Conservation (phyloP, 2,113 vertebrate species). For the Ciconia maguari region DNA sequence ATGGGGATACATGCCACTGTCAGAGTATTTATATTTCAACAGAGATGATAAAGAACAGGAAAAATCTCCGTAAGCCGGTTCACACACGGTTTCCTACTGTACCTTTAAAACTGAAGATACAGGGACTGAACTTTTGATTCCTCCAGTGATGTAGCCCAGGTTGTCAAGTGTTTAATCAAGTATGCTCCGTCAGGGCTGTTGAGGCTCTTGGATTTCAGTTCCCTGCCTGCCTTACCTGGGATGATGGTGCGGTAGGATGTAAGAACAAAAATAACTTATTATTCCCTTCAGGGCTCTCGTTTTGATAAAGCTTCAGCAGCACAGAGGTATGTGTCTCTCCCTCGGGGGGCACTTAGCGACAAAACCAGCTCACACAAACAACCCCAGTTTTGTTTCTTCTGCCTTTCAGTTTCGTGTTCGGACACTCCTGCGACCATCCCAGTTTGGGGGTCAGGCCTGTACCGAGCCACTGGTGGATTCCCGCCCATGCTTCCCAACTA, state of each 20-base stretch:
- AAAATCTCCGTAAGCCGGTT: not conserved
- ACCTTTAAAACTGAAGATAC: not conserved
- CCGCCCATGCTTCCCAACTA: conserved; percentile 77
- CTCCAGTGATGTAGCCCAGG: not conserved
- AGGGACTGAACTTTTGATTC: not conserved
- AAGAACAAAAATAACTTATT: not conserved
- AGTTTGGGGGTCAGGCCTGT: conserved; percentile 86
- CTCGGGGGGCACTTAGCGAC: not conserved
- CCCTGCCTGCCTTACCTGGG: not conserved
- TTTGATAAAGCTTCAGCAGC: not conserved
- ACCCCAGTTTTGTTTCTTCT: not conserved
- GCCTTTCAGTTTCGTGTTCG: conserved; percentile 80
- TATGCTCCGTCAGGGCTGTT: not conserved
- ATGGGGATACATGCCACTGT: not conserved
- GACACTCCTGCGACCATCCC: conserved; percentile 77
- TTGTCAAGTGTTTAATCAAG: not conserved
- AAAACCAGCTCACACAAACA: not conserved
- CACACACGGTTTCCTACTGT: not conserved
- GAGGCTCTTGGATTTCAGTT: not conserved
- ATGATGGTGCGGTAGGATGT: rapidly evolving
- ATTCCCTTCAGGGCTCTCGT: not conserved
- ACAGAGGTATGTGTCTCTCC: not conserved
- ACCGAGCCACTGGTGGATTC: conserved; percentile 76
- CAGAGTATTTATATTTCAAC: not conserved
- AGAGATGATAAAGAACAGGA: not conserved